These are phyloP conservation scores for Varanus komodoensis DNA, from an alignment of 2,113 vertebrate species.

Conservation along the genomic window DNA sequence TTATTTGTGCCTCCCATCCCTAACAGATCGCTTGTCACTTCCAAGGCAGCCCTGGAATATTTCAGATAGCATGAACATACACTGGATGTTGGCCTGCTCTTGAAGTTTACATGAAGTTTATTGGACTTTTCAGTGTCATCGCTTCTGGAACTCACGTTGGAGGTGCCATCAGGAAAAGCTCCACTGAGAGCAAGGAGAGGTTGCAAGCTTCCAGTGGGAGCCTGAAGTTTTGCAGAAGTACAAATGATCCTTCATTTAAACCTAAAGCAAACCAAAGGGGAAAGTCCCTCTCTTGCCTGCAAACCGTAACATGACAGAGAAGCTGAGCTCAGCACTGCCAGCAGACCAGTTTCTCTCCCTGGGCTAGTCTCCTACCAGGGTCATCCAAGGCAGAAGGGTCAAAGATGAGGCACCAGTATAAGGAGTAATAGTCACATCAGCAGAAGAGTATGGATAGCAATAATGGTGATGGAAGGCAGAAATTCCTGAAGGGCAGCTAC, in stretches of 20 bases:
- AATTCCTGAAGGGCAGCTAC: too few relatives aligned
- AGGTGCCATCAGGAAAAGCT: neutral
- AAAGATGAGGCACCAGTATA: too few relatives aligned
- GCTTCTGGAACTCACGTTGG: neutral
- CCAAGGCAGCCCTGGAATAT: slow-evolving; percentile 49
- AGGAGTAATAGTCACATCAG: too few relatives aligned
- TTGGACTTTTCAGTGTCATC: neutral
- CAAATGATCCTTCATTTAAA: neutral
- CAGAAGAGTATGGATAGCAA: too few relatives aligned
- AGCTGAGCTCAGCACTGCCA: too few relatives aligned
- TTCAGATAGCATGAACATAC: slow-evolving; percentile 23
- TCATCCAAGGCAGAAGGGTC: too few relatives aligned
- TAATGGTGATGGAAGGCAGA: too few relatives aligned
- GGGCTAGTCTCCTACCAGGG: too few relatives aligned
- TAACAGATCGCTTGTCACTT: slow-evolving; percentile 7
- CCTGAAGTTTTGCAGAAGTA: neutral
- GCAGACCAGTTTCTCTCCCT: too few relatives aligned
- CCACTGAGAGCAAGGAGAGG: neutral
- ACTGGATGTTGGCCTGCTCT: slow-evolving; percentile 43
- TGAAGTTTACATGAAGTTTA: neutral
- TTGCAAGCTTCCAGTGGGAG: neutral
- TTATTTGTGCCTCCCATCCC: slow-evolving; percentile 42
- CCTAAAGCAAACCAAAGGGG: too few relatives aligned
- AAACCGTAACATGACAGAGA: too few relatives aligned
- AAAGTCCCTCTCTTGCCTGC: too few relatives aligned